Conservation (phyloP, 2,113 vertebrate species). For the Psittacus erithacus region DNA sequence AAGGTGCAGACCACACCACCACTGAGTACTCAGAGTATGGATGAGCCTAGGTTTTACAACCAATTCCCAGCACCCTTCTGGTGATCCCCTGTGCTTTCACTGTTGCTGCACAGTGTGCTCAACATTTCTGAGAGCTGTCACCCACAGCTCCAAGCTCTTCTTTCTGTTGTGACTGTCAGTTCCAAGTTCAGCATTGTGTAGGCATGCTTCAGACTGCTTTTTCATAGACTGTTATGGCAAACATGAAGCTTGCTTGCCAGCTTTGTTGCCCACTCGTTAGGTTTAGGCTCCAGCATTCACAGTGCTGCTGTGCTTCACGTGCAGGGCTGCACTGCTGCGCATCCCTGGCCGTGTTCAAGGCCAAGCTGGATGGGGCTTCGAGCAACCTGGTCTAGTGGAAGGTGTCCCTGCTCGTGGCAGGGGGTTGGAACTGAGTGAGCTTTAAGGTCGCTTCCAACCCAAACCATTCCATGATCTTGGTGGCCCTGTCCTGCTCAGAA, state of each 20-base stretch:
- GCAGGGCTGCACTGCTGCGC: not conserved
- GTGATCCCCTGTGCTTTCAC: not conserved
- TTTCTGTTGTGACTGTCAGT: not conserved
- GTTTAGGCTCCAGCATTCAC: rapidly evolving
- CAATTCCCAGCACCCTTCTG: not conserved
- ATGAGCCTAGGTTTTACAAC: not conserved
- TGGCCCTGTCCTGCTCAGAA: not conserved
- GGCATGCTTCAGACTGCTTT: not conserved
- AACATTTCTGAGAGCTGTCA: not conserved
- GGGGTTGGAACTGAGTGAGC: not conserved
- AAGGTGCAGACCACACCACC: not conserved
- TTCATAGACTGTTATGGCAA: not conserved
- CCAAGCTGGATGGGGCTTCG: not conserved
- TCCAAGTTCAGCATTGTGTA: not conserved
- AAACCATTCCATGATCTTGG: not conserved
- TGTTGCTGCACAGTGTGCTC: not conserved
- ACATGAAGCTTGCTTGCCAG: not conserved
- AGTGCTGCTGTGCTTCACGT: not conserved
- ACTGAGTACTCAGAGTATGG: not conserved
- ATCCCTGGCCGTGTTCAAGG: not conserved
- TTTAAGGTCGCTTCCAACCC: not conserved
- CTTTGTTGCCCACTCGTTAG: not conserved
- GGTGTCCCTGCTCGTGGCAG: not conserved
- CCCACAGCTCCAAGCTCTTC: not conserved
- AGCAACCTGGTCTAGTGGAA: not conserved